These are phyloP conservation scores for Idaea aversata DNA, from an alignment of 2,888 invertebrate species.

Conservation along the genomic window DNA sequence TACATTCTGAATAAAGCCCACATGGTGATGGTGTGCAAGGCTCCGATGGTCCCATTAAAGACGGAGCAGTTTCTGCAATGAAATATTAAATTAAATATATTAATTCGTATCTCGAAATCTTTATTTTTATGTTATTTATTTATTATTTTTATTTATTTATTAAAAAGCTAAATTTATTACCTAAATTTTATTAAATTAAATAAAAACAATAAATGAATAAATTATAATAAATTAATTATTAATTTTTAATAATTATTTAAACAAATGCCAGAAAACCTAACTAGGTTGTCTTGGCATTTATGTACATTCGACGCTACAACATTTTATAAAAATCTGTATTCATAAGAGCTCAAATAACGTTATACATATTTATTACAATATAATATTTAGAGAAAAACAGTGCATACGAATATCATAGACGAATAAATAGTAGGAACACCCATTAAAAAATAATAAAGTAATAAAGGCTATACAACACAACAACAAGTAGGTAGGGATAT, in stretches of 20 bases:
- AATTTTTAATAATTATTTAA: background rate
- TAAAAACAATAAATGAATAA: no score
- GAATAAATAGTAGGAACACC: no score
- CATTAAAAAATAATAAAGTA: slow-evolving; percentile 1
- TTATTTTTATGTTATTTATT: background rate
- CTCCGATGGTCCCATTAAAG: slow-evolving; percentile 63
- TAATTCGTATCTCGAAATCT: slow-evolving; percentile 22
- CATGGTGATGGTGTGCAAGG: slow-evolving; percentile 89
- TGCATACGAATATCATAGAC: no score
- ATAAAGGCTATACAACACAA: slow-evolving; percentile 3
- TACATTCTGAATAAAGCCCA: slow-evolving; percentile 86
- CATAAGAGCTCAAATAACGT: no score
- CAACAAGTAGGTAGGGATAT: background rate
- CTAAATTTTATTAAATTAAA: no score
- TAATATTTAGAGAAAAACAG: no score
- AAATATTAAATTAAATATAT: slow-evolving; percentile 12
- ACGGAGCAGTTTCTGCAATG: slow-evolving; percentile 53
- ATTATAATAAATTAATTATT: slow-evolving; percentile 4
- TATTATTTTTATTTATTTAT: background rate
- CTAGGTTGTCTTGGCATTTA: no score
- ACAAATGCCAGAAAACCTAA: no score
- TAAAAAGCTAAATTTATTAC: no score
- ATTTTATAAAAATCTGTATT: no score
- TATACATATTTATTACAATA: no score
- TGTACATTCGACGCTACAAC: no score